Percentiles rank a stretch among this genome's conserved stretches.
phyloP scores from a whole-genome alignment of 2,113 vertebrate genomes.

The Paratilapia polleni region DNA sequence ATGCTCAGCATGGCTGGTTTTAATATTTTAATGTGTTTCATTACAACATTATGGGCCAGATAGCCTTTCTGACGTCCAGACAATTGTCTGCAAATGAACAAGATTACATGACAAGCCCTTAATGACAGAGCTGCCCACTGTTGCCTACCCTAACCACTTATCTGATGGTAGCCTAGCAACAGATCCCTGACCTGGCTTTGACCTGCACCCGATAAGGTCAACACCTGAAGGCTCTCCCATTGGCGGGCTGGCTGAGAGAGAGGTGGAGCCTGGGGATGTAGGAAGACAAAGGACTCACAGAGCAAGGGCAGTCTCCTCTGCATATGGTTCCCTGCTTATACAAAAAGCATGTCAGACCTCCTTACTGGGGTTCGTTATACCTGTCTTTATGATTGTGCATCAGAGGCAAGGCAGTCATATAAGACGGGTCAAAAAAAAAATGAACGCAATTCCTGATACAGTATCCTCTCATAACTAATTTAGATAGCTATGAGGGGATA shows the following conservation, averaged over 20 bases:
- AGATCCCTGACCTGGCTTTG: constrained; percentile 86
- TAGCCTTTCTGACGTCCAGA: constrained; percentile 83
- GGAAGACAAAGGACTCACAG: constrained; percentile 77
- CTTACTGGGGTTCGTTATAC: constrained; percentile 34
- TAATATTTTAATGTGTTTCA: constrained; percentile 87
- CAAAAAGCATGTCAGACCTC: constrained; percentile 59
- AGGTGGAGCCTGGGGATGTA: constrained; percentile 73
- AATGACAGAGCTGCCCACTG: constrained; percentile 77
- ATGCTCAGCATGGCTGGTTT: constrained; percentile 77
- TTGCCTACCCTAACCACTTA: constrained; percentile 80
- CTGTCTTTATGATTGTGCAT: background rate
- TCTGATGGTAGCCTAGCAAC: constrained; percentile 86
- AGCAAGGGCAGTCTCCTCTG: constrained; percentile 71
- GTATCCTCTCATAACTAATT: constrained; percentile 26
- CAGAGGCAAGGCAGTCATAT: constrained; percentile 24
- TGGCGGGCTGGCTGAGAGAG: constrained; percentile 74
- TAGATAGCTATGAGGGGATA: constrained; percentile 25
- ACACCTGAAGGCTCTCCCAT: constrained; percentile 85
- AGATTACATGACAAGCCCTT: constrained; percentile 84
- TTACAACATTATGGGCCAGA: constrained; percentile 81
- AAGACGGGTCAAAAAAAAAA: background rate
- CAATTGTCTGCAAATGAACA: constrained; percentile 85
- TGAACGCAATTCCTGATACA: constrained; percentile 8
- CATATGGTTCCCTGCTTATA: constrained; percentile 64
- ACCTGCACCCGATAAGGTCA: constrained; percentile 87